Evolutionary conservation across 2,113 vertebrate genomes (phyloP).

Genomic region (Bubo scandiacus): DNA sequence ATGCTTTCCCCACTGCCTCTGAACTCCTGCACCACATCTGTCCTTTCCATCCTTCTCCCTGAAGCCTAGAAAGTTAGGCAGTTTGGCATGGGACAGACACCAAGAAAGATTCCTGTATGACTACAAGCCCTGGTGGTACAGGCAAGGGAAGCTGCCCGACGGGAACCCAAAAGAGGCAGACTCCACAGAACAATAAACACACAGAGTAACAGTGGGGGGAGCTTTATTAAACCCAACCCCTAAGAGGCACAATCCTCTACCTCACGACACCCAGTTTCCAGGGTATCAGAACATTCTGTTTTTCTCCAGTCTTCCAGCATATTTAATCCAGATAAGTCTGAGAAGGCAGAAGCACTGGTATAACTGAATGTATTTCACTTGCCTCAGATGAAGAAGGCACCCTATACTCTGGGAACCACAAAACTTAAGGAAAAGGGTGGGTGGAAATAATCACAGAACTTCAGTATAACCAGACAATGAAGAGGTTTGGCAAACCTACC

Average conservation of each 20-base stretch:
- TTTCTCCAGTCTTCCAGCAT: background rate
- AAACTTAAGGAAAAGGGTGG: background rate
- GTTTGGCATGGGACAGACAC: background rate
- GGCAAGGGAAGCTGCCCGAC: background rate
- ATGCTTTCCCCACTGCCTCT: background rate
- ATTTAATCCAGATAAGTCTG: background rate
- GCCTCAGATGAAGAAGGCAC: background rate
- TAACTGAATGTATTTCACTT: background rate
- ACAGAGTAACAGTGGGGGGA: background rate
- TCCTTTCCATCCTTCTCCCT: background rate
- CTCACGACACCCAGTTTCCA: background rate
- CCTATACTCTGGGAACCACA: background rate
- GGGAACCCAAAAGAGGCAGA: background rate
- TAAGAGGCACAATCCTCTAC: background rate
- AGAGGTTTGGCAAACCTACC: background rate
- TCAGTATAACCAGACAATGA: background rate
- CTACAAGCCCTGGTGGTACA: background rate
- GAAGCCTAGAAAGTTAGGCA: background rate
- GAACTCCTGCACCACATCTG: background rate
- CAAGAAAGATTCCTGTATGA: background rate
- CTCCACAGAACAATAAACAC: background rate
- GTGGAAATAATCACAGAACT: background rate
- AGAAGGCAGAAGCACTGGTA: background rate
- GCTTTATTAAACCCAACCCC: background rate
- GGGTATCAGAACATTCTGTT: accelerated